A percentile compares a stretch with the other conserved stretches of the same genome.
These are phyloP conservation scores for Charanyca ferruginea DNA, from an alignment of 2,888 invertebrate genomes.

Conservation along the genomic window DNA sequence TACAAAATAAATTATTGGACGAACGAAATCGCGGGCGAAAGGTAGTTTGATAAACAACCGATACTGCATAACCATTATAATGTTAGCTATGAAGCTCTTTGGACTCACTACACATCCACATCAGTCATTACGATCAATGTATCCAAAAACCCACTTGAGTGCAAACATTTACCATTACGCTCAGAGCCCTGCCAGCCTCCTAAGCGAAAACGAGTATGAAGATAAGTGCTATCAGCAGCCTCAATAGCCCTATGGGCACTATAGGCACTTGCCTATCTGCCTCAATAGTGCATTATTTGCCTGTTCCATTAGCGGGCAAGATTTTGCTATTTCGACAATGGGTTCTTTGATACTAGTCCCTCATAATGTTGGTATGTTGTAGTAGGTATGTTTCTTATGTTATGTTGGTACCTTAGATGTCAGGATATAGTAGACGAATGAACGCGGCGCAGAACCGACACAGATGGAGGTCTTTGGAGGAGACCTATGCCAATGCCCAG, in stretches of 20 bases:
- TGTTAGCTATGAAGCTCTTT: background rate
- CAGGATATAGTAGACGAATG: background rate
- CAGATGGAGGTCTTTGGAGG: too few relatives aligned
- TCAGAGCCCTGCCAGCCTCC: conserved; percentile 27
- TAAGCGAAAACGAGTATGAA: conserved; percentile 44
- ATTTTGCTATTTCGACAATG: conserved; percentile 70
- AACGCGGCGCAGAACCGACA: too few relatives aligned
- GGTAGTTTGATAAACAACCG: too few relatives aligned
- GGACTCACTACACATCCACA: background rate
- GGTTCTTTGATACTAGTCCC: conserved; percentile 61
- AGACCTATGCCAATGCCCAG: too few relatives aligned
- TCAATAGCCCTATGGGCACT: conserved; percentile 22
- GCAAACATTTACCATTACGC: conserved; percentile 37
- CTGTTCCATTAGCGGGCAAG: conserved; percentile 74
- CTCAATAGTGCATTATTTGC: conserved; percentile 66
- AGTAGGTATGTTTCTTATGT: background rate
- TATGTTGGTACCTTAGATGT: background rate
- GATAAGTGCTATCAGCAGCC: conserved; percentile 56
- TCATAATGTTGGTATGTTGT: conserved; percentile 38
- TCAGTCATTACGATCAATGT: background rate
- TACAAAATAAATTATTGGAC: too few relatives aligned
- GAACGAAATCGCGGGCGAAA: too few relatives aligned
- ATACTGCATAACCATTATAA: background rate
- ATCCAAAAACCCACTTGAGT: conserved; percentile 22
- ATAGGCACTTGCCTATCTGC: conserved; percentile 33